Percentiles rank a stretch among this genome's conserved stretches.
These are phyloP conservation scores for Melieria picta DNA, from an alignment of 2,888 invertebrate genomes.

Conservation along the genomic window DNA sequence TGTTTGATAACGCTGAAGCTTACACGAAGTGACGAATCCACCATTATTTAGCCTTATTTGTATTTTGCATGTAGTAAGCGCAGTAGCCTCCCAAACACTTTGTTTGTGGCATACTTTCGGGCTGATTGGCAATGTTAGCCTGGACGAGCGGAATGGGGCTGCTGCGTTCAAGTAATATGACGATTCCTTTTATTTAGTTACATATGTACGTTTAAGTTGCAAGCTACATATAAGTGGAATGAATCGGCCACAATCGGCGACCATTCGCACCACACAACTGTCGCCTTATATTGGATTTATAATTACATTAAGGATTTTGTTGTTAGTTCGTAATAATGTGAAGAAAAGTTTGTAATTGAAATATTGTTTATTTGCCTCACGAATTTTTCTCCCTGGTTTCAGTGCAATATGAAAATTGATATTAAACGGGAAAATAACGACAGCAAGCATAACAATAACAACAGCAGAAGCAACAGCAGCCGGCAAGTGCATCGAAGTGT, in stretches of 20 bases:
- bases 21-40: too few relatives aligned
- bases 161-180: too few relatives aligned
- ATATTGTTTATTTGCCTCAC: neutral
- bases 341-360: neutral
- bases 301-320: neutral
- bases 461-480: neutral
- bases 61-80: too few relatives aligned
- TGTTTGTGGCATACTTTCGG: too few relatives aligned
- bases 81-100: too few relatives aligned
- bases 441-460: neutral
- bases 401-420: constrained; percentile 44
- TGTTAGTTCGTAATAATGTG: neutral
- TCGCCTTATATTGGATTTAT: neutral
- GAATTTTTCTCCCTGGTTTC: constrained; percentile 38
- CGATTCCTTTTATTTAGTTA: too few relatives aligned
- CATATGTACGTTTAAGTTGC: too few relatives aligned
- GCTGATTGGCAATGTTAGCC: too few relatives aligned
- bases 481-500: neutral
- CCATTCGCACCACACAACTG: neutral
- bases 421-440: neutral
- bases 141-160: too few relatives aligned
- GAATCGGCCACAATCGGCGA: neutral
- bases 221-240: neutral
- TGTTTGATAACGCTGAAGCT: too few relatives aligned
- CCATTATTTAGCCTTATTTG: too few relatives aligned